A percentile compares a stretch with the other conserved stretches of the same genome.
These are phyloP conservation scores for Batillaria attramentaria DNA, from an alignment of 1,140 invertebrate species.

Conservation along the genomic window DNA sequence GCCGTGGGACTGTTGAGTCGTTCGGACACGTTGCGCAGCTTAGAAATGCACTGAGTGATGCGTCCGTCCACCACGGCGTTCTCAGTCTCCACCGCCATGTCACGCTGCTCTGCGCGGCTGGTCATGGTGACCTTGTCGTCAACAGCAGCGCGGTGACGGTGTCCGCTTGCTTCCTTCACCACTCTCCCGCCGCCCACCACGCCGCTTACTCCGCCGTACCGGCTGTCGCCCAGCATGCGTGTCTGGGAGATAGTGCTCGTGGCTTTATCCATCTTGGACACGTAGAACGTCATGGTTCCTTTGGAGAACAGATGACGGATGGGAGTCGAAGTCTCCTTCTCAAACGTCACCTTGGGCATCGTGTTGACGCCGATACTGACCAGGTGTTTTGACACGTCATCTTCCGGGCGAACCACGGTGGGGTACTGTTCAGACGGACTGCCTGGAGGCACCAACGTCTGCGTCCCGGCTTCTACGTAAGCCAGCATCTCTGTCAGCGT, in stretches of 20 bases:
- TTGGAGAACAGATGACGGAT: conserved; percentile 58
- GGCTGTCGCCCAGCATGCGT: background rate
- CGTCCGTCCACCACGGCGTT: conserved; percentile 49
- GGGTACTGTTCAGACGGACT: background rate
- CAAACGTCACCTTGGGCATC: conserved; percentile 56
- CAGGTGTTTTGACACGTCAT: conserved; percentile 36
- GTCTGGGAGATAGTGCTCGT: conserved; percentile 56
- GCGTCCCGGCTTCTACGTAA: conserved; percentile 54
- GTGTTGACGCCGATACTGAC: conserved; percentile 62
- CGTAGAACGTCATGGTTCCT: conserved; percentile 63
- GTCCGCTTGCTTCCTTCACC: conserved; percentile 6
- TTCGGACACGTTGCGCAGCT: conserved; percentile 62
- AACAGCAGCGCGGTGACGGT: conserved; percentile 25
- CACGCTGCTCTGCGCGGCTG: conserved; percentile 39
- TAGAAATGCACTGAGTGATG: conserved; percentile 63
- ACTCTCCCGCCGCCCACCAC: background rate
- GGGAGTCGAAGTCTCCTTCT: conserved; percentile 64
- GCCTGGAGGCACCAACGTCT: conserved; percentile 42
- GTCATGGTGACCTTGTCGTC: conserved; percentile 57
- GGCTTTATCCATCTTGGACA: conserved; percentile 61
- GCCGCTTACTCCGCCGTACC: background rate
- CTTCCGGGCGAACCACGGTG: background rate
- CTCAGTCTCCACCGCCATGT: conserved; percentile 55
- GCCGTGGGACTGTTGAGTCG: conserved; percentile 62
- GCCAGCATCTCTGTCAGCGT: conserved; percentile 48